Conservation (phyloP, 1,140 invertebrate genomes). For the Acromyrmex echinatior region DNA sequence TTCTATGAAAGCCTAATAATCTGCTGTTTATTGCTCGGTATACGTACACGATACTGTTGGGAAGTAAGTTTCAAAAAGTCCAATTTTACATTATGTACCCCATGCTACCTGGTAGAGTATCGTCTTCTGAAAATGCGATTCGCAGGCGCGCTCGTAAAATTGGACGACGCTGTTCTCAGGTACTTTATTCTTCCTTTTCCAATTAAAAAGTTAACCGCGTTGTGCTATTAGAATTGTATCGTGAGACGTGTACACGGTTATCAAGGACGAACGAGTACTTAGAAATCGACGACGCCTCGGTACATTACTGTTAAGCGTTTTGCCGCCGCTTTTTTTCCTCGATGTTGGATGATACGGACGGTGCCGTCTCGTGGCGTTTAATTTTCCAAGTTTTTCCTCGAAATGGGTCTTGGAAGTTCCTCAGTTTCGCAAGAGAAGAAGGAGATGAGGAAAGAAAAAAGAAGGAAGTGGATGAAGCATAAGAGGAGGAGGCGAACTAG, state of each 20-base stretch:
- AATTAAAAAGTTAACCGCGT: constrained; percentile 62
- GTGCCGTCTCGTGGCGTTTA: constrained; percentile 74
- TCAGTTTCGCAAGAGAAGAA: constrained; percentile 57
- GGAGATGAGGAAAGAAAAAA: constrained; percentile 25
- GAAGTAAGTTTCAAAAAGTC: neutral
- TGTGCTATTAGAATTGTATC: constrained; percentile 45
- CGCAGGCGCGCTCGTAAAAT: constrained; percentile 35
- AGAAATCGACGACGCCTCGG: constrained; percentile 36
- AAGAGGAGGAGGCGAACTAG: constrained; percentile 28
- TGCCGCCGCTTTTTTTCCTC: constrained; percentile 15
- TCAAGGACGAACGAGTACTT: constrained; percentile 39
- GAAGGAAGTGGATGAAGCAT: constrained; percentile 13
- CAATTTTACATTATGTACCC: neutral
- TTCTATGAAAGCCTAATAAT: neutral
- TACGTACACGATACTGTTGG: too few relatives aligned
- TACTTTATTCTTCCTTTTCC: constrained; percentile 67
- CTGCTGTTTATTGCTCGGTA: neutral
- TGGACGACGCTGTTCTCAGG: constrained; percentile 68
- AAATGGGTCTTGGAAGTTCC: constrained; percentile 68
- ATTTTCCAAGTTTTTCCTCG: constrained; percentile 80
- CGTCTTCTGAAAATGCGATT: constrained; percentile 8
- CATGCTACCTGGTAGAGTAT: neutral
- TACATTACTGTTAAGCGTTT: constrained; percentile 53
- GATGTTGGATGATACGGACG: constrained; percentile 21
- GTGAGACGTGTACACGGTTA: constrained; percentile 41